Percentiles rank a stretch among this genome's conserved stretches.
Evolutionary conservation across 2,113 vertebrate species (phyloP).

Genomic region (Gymnocephalus cernua): DNA sequence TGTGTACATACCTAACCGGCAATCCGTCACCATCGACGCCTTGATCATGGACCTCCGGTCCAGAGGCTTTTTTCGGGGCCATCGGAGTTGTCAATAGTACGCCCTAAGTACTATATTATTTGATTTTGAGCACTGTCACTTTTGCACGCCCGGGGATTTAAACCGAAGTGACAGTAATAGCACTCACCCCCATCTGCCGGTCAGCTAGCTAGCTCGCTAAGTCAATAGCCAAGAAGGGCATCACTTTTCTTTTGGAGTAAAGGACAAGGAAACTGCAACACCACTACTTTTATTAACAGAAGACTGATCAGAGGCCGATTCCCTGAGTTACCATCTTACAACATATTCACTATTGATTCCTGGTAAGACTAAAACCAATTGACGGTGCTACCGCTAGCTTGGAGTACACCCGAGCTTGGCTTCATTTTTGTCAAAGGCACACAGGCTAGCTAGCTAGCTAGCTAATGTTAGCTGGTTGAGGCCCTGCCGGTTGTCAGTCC

Average conservation of each 20-base stretch:
- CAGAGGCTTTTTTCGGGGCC: slow-evolving; percentile 80
- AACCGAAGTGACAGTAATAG: slow-evolving; percentile 82
- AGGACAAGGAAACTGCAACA: slow-evolving; percentile 69
- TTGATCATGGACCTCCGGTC: slow-evolving; percentile 86
- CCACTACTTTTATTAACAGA: slow-evolving; percentile 45
- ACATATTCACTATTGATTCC: slow-evolving; percentile 64
- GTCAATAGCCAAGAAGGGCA: slow-evolving; percentile 75
- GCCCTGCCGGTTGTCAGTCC: slow-evolving; percentile 62
- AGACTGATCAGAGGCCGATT: slow-evolving; percentile 56
- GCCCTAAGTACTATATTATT: slow-evolving; percentile 78
- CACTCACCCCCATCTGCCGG: slow-evolving; percentile 74
- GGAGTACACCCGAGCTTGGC: not conserved
- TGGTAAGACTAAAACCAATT: slow-evolving; percentile 69
- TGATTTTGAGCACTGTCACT: slow-evolving; percentile 78
- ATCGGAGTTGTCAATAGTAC: slow-evolving; percentile 78
- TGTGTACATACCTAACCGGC: slow-evolving; percentile 77
- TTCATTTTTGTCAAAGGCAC: slow-evolving; percentile 68
- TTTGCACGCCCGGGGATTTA: slow-evolving; percentile 83
- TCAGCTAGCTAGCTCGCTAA: slow-evolving; percentile 72
- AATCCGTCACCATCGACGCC: slow-evolving; percentile 87
- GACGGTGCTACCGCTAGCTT: slow-evolving; percentile 15
- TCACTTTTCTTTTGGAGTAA: slow-evolving; percentile 72
- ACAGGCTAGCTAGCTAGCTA: slow-evolving; percentile 37
- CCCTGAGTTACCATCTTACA: slow-evolving; percentile 41
- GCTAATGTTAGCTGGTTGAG: slow-evolving; percentile 47